Conservation (phyloP, 2,888 invertebrate genomes). For the Sinohyriopsis cumingii region DNA sequence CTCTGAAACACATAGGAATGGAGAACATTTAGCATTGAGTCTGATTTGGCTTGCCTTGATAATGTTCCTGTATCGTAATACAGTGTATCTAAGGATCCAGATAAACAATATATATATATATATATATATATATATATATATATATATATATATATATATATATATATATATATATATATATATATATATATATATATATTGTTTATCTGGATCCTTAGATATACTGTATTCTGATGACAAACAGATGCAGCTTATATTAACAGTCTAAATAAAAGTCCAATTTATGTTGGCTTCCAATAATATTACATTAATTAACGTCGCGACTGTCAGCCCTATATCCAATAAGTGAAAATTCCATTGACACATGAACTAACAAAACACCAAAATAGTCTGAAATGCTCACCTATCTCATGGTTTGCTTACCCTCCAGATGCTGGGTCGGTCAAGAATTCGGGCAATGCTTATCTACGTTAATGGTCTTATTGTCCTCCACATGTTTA, state of each 20-base stretch:
- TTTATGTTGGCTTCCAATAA: neutral
- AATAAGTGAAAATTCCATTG: neutral
- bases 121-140: neutral
- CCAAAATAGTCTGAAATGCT: no score
- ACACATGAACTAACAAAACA: no score
- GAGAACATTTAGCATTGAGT: neutral
- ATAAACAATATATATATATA: no score
- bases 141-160: constrained; percentile 6
- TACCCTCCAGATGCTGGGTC: no score
- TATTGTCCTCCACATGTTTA: no score
- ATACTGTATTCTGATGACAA: neutral
- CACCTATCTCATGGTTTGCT: no score
- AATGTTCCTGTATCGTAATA: no score
- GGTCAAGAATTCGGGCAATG: no score
- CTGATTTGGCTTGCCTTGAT: neutral
- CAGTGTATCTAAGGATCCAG: no score
- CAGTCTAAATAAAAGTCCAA: neutral
- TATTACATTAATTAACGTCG: neutral
- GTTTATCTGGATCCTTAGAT: no score
- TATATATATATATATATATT: neutral
- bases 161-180: constrained; percentile 3
- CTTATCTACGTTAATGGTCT: no score
- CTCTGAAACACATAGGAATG: no score
- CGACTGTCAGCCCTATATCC: neutral
- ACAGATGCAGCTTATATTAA: neutral